Conservation (phyloP, 2,113 vertebrate species). For the Struthio camelus region DNA sequence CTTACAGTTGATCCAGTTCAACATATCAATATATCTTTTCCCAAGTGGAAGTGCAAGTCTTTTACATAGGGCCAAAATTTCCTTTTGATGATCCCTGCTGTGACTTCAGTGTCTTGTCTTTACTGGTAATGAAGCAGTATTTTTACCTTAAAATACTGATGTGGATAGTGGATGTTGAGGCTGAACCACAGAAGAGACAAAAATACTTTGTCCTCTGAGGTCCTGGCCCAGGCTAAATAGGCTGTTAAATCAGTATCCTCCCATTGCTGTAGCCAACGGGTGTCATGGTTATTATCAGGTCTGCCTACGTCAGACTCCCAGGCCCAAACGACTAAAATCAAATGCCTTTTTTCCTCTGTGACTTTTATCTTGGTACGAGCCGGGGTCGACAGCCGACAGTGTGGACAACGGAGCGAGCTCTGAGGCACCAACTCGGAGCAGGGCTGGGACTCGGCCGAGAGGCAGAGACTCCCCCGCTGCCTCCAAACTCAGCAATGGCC, state of each 20-base stretch:
- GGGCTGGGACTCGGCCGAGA: neutral
- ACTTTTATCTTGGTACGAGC: neutral
- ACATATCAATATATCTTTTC: neutral
- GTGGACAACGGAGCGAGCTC: neutral
- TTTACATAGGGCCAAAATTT: neutral
- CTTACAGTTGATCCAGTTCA: neutral
- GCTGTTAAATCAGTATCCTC: neutral
- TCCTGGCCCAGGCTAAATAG: neutral
- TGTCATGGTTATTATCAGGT: neutral
- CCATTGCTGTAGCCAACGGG: neutral
- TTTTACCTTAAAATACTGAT: neutral
- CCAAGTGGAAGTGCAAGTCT: neutral
- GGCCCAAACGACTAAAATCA: neutral
- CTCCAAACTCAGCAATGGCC: neutral
- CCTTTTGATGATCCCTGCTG: neutral
- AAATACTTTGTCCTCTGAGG: neutral
- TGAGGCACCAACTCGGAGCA: neutral
- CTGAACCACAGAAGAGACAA: neutral
- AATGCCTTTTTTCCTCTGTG: no score
- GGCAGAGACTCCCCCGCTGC: neutral
- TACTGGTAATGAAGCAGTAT: accelerated
- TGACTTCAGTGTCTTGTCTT: neutral
- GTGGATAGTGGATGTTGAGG: neutral
- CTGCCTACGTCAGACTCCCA: neutral
- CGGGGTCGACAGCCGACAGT: accelerated